phyloP scores from a whole-genome alignment of 2,797 vertebrate genomes.

The Loriculus beryllinus region DNA sequence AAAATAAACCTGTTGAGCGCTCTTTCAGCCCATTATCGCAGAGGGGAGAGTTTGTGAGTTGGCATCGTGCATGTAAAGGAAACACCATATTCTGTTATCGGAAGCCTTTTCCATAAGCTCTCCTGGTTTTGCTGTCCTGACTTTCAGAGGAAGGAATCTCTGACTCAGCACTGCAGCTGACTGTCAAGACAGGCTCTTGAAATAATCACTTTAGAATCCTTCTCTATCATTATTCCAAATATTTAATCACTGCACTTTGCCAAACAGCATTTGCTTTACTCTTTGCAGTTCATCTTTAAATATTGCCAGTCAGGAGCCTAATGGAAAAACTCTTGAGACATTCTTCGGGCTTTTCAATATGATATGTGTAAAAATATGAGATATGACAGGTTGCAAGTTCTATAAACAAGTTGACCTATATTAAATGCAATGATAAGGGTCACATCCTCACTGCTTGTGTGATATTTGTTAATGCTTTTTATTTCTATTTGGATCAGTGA shows the following conservation, averaged over 20 bases:
- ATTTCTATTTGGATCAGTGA: neutral
- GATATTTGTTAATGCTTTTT: neutral
- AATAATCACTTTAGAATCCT: neutral
- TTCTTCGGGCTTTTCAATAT: neutral
- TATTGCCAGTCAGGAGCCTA: neutral
- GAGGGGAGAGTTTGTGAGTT: neutral
- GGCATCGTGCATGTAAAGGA: neutral
- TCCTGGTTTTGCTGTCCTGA: neutral
- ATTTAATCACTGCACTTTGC: neutral
- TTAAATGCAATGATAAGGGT: neutral
- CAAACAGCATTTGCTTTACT: neutral
- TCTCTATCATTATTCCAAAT: neutral
- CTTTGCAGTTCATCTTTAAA: neutral
- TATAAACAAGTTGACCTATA: neutral
- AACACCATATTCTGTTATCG: neutral
- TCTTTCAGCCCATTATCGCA: neutral
- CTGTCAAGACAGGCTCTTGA: neutral
- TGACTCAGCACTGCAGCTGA: slow-evolving; percentile 16
- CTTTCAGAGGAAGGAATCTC: neutral
- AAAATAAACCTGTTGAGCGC: neutral
- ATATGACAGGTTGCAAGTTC: neutral
- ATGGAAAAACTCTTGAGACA: neutral
- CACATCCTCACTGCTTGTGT: neutral
- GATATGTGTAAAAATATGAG: neutral
- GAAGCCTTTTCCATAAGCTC: neutral